Conservation (phyloP, 2,888 invertebrate species). For the Tachina grossa region DNA sequence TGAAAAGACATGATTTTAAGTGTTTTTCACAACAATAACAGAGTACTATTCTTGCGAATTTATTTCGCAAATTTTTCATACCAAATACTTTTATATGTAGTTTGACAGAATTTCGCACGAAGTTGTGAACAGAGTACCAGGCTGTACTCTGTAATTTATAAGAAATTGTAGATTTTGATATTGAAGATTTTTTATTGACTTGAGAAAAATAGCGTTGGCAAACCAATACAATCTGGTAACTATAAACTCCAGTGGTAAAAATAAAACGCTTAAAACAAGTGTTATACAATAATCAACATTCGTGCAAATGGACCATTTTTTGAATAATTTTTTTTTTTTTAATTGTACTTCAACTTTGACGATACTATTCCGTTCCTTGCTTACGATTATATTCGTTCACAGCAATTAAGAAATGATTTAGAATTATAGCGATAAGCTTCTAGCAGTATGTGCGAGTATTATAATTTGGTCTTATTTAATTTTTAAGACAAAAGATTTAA, state of each 20-base stretch:
- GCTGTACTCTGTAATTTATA: no score
- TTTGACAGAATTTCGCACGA: no score
- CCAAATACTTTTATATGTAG: no score
- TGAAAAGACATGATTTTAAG: no score
- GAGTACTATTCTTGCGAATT: no score
- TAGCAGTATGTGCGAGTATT: not conserved
- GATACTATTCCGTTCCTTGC: not conserved
- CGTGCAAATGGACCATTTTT: constrained; percentile 45
- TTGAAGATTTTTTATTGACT: no score
- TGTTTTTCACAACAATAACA: no score
- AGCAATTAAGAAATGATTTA: constrained; percentile 53
- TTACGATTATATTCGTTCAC: not conserved
- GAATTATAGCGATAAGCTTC: constrained; percentile 41
- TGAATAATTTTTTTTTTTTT: constrained; percentile 3
- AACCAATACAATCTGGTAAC: no score
- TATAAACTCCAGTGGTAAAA: not conserved
- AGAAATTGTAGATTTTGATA: no score
- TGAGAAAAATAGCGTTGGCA: no score
- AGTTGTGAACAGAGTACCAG: no score
- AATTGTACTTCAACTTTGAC: constrained; percentile 21
- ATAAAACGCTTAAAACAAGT: constrained; percentile 29
- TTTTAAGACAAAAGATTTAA: constrained; percentile 19
- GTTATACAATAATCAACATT: constrained; percentile 35
- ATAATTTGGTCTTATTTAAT: not conserved
- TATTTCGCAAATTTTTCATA: no score